Conservation (phyloP, 1,140 invertebrate genomes). For the Euschistus heros region DNA sequence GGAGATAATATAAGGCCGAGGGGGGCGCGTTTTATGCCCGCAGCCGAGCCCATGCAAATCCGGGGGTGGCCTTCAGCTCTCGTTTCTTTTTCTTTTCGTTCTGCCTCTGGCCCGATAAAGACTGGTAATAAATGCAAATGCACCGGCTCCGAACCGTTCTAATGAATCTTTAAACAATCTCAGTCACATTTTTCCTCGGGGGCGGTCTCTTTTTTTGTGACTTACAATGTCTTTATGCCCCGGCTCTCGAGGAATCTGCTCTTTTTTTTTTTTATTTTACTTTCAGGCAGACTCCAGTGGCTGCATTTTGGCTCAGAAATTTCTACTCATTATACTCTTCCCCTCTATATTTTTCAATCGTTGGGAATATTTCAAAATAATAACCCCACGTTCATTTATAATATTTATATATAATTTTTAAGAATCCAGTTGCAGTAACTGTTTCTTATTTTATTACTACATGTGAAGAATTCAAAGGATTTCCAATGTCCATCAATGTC, state of each 20-base stretch:
- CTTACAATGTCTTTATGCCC: slow-evolving; percentile 8
- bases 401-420: no score
- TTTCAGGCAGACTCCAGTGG: background rate
- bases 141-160: background rate
- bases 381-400: no score
- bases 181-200: slow-evolving; percentile 2
- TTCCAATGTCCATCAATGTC: no score
- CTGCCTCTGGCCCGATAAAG: slow-evolving; percentile 6
- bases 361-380: no score
- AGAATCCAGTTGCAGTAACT: no score
- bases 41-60: slow-evolving; percentile 9
- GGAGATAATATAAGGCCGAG: slow-evolving; percentile 9
- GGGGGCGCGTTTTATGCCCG: slow-evolving; percentile 6
- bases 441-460: no score
- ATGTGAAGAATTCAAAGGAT: no score
- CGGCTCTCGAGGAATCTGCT: background rate
- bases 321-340: no score
- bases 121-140: slow-evolving; percentile 13
- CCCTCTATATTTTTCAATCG: no score
- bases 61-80: background rate
- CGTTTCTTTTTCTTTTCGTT: slow-evolving; percentile 4
- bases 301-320: background rate
- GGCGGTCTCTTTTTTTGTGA: background rate
- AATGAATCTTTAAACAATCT: slow-evolving; percentile 18
- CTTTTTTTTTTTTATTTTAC: background rate